phyloP scores from a whole-genome alignment of 2,888 invertebrate species.

The Luperina nickerlii region DNA sequence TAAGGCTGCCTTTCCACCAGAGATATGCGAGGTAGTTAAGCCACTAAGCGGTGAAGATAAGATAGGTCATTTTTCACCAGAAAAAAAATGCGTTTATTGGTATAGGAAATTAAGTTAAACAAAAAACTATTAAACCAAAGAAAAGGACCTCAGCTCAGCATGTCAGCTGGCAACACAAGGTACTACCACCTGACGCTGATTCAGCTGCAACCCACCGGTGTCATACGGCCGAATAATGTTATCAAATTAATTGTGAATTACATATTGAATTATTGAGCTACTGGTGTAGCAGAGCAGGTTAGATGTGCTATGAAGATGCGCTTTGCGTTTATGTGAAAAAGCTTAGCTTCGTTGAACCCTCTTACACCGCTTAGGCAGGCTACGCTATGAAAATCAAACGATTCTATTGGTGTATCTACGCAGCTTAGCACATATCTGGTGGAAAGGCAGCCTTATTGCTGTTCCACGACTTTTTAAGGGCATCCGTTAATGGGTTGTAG shows the following conservation, averaged over 20 bases:
- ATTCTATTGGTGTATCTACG: neutral
- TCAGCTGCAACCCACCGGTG: neutral
- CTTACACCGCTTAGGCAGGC: neutral
- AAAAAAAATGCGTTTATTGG: neutral
- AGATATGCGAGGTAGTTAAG: neutral
- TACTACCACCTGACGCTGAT: neutral
- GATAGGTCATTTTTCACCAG: neutral
- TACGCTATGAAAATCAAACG: neutral
- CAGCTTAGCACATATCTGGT: neutral
- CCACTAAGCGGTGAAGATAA: neutral
- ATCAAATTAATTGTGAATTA: neutral
- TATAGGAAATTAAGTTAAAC: neutral
- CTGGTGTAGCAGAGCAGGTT: neutral
- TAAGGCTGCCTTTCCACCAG: conserved; percentile 9
- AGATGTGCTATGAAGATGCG: too few relatives aligned
- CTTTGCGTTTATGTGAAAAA: neutral
- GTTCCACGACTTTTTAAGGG: conserved; percentile 36
- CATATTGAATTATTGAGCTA: neutral
- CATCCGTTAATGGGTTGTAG: conserved; percentile 3
- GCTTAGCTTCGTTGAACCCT: neutral
- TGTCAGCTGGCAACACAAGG: neutral
- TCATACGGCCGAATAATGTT: neutral
- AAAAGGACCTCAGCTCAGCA: neutral
- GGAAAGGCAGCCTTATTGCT: neutral
- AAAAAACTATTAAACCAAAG: neutral